These are phyloP conservation scores for Oasisia sp. DNA, from an alignment of 2,888 invertebrate species.

Conservation along the genomic window DNA sequence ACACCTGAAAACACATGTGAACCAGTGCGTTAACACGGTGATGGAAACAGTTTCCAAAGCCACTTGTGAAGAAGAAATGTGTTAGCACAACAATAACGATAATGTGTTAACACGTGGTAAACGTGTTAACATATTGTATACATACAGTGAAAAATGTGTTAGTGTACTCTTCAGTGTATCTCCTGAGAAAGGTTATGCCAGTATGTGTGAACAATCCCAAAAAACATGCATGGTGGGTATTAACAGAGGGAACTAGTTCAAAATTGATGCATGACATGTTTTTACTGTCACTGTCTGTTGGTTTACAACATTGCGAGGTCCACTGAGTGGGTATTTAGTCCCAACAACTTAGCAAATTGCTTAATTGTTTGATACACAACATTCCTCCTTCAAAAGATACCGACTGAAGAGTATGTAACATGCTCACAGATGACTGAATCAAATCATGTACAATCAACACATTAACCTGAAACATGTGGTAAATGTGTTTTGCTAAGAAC, in stretches of 20 bases:
- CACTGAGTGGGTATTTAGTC: neutral
- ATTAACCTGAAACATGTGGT: neutral
- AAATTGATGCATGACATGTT: neutral
- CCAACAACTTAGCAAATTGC: neutral
- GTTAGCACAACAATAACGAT: neutral
- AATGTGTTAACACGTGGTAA: neutral
- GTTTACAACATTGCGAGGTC: neutral
- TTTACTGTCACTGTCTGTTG: neutral
- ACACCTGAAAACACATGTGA: slow-evolving; percentile 11
- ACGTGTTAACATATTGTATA: neutral
- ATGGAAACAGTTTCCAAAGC: neutral
- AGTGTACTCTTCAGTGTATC: neutral
- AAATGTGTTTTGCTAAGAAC: neutral
- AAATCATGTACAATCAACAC: neutral
- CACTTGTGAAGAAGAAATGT: neutral
- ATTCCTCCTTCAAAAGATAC: neutral
- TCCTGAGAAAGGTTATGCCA: neutral
- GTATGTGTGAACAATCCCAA: no score
- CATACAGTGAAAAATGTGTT: slow-evolving; percentile 4
- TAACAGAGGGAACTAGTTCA: no score
- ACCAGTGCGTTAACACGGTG: neutral
- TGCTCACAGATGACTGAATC: neutral
- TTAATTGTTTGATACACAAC: neutral
- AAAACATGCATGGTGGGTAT: no score
- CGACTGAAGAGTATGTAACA: neutral